Percentiles rank a stretch among this genome's conserved stretches.
phyloP scores from a whole-genome alignment of 2,797 vertebrate genomes.

The Anas flavirostris region DNA sequence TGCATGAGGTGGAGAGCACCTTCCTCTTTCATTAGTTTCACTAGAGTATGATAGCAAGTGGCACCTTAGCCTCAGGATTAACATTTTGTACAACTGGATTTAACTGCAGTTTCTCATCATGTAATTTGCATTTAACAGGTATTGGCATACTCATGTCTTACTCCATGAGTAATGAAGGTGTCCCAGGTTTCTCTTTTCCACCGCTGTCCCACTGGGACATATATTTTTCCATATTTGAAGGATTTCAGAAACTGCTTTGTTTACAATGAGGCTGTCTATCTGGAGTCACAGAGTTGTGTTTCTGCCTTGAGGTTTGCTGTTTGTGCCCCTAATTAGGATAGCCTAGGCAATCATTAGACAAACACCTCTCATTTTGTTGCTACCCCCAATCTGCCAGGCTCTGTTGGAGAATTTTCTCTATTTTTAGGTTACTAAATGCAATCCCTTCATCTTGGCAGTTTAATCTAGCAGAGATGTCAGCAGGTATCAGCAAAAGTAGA shows the following conservation, averaged over 20 bases:
- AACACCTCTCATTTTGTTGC: not conserved
- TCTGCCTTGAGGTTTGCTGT: not conserved
- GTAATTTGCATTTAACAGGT: not conserved
- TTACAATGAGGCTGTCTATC: not conserved
- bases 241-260: not conserved
- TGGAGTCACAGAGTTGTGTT: not conserved
- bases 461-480: not conserved
- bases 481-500: not conserved
- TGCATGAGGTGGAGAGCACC: not conserved
- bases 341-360: not conserved
- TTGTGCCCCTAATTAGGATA: not conserved
- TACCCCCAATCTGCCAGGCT: not conserved
- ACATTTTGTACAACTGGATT: not conserved
- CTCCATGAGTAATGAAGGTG: not conserved
- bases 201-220: not conserved
- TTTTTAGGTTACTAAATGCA: not conserved
- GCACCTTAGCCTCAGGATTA: not conserved
- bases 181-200: not conserved
- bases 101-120: not conserved
- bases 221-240: not conserved
- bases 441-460: not conserved
- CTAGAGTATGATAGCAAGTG: not conserved
- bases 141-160: not conserved
- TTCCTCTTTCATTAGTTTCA: not conserved
- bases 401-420: not conserved